Evolutionary conservation across 2,797 vertebrate species (phyloP).

Genomic region (Kryptopterus vitreolus): DNA sequence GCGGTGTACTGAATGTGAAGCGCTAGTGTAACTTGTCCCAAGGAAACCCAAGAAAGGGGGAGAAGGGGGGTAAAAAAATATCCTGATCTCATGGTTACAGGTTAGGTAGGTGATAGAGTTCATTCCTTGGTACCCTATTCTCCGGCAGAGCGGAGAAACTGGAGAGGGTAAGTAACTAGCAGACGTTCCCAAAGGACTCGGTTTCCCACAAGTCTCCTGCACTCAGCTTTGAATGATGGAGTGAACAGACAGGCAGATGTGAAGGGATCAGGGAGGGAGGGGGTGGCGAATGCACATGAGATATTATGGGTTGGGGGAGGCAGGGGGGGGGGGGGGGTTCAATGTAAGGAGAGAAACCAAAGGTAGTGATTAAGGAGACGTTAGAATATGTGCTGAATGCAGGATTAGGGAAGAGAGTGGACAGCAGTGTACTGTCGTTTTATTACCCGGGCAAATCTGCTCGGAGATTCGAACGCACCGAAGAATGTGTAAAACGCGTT

Average conservation of each 20-base stretch:
- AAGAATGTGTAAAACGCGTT: constrained; percentile 6
- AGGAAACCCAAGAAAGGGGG: neutral
- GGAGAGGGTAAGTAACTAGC: constrained; percentile 59
- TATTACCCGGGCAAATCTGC: constrained; percentile 2
- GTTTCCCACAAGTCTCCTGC: constrained; percentile 59
- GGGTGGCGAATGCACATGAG: constrained; percentile 21
- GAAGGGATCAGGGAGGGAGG: constrained; percentile 28
- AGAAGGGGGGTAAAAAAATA: neutral
- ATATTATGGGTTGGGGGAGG: no score
- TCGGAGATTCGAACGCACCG: neutral
- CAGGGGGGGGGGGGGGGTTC: neutral
- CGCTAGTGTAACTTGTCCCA: constrained; percentile 14
- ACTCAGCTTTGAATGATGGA: constrained; percentile 40
- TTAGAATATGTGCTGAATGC: neutral
- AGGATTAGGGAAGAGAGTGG: constrained; percentile 10
- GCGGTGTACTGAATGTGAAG: constrained; percentile 19
- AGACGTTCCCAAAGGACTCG: constrained; percentile 54
- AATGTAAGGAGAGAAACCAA: neutral
- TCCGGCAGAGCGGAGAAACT: constrained; percentile 44
- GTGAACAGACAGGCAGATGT: constrained; percentile 39
- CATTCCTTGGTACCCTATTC: constrained; percentile 15
- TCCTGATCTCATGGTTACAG: constrained; percentile 6
- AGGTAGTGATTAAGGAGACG: constrained; percentile 8
- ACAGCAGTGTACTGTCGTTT: neutral
- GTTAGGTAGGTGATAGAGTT: constrained; percentile 32